Percentiles rank a stretch among this genome's conserved stretches.
Conservation (phyloP, 2,797 vertebrate genomes). For the Sitta carolinensis region DNA sequence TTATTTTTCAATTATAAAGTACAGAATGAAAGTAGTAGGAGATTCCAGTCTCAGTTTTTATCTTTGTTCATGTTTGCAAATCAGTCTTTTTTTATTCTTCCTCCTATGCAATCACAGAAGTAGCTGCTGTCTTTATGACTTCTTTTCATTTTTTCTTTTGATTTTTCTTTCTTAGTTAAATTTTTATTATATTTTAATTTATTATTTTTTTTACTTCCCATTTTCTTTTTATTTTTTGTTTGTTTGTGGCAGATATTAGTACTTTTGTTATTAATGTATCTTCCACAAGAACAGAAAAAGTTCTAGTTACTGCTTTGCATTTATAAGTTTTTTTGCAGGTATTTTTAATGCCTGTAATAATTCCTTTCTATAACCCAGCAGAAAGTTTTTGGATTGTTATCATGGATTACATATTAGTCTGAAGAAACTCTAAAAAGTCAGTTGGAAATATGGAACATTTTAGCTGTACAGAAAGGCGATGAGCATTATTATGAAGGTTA, state of each 20-base stretch:
- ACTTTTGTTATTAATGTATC: background rate
- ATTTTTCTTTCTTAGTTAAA: background rate
- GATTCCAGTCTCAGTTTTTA: background rate
- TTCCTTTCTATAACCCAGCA: background rate
- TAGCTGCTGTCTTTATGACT: background rate
- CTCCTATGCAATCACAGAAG: background rate
- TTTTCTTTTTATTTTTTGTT: background rate
- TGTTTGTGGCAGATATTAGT: background rate
- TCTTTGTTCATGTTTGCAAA: background rate
- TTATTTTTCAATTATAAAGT: background rate
- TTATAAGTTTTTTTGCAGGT: background rate
- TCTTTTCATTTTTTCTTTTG: accelerated
- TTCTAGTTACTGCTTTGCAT: background rate
- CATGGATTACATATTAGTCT: background rate
- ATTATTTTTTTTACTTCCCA: background rate
- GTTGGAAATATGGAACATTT: constrained; percentile 2
- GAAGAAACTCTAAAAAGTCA: background rate
- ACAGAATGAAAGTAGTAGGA: background rate
- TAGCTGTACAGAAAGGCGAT: constrained; percentile 13
- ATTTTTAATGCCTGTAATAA: background rate
- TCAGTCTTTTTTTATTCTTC: background rate
- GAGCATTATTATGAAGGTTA: constrained; percentile 56
- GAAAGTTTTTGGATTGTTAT: background rate
- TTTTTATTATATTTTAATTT: background rate
- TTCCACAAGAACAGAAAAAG: background rate